These are phyloP conservation scores for Tribolium madens DNA, from an alignment of 1,140 invertebrate species.

Conservation along the genomic window DNA sequence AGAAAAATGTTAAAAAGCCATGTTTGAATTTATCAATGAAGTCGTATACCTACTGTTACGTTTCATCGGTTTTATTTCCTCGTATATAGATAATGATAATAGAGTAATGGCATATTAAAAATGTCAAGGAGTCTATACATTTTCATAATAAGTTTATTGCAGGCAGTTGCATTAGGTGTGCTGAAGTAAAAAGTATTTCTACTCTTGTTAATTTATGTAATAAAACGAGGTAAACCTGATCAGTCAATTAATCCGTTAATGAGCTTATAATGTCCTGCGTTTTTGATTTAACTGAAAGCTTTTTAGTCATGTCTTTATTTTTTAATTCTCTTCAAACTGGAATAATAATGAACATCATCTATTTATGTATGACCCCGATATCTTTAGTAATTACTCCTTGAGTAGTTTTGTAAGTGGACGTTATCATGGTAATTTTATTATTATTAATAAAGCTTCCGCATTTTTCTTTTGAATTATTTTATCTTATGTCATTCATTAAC, in stretches of 20 bases:
- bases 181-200: not conserved
- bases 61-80: not conserved
- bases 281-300: not conserved
- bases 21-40: slow-evolving; percentile 4
- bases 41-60: not conserved
- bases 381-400: not conserved
- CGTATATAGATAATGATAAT: not conserved
- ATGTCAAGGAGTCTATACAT: slow-evolving; percentile 3
- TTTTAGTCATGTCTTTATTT: not conserved
- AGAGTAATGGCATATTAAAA: not conserved
- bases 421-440: not conserved
- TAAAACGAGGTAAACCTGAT: slow-evolving; percentile 6
- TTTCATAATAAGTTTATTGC: slow-evolving; percentile 10
- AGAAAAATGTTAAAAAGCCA: too few species aligned
- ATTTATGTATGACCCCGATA: not conserved
- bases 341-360: slow-evolving; percentile 3
- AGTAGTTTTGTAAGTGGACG: not conserved
- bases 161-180: not conserved
- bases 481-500: not conserved
- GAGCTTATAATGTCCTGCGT: not conserved
- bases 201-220: slow-evolving; percentile 13
- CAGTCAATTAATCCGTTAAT: slow-evolving; percentile 17
- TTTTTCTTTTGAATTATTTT: not conserved
- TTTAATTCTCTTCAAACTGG: not conserved
- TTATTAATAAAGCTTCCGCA: not conserved